Percentiles rank a stretch among this genome's conserved stretches.
phyloP scores from a whole-genome alignment of 2,113 vertebrate genomes.

The Phrynosoma blainvillii region DNA sequence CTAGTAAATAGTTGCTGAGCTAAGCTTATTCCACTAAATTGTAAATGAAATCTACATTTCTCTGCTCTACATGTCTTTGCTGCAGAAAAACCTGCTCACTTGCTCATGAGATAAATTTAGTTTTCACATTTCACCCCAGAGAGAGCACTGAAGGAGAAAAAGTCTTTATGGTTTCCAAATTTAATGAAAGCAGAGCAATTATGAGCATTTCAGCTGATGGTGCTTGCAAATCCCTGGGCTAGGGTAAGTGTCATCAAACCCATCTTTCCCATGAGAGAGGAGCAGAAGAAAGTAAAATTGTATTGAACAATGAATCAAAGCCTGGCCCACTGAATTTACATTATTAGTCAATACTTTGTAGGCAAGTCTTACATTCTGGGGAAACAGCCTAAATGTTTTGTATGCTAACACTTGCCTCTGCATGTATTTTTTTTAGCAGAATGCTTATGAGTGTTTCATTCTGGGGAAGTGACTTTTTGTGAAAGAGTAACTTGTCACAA shows the following conservation, averaged over 20 bases:
- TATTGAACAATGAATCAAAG: not conserved
- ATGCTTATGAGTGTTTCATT: not conserved
- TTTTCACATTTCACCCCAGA: not conserved
- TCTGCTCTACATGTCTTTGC: not conserved
- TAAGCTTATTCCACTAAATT: not conserved
- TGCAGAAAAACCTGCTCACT: not conserved
- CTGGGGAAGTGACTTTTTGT: not conserved
- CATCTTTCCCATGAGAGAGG: not conserved
- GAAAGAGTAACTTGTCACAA: not conserved
- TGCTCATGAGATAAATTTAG: not conserved
- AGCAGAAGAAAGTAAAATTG: not conserved
- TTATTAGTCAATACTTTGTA: not conserved
- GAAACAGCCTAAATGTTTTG: not conserved
- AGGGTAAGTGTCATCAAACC: not conserved
- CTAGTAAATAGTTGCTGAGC: not conserved
- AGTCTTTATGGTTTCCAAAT: not conserved
- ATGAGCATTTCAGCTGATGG: not conserved
- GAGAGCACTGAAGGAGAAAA: not conserved
- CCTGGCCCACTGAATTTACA: not conserved
- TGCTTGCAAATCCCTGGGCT: not conserved
- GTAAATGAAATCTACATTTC: not conserved
- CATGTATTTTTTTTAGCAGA: not conserved
- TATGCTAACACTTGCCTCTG: not conserved
- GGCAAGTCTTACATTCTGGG: not conserved
- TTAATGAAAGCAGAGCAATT: constrained; percentile 1